Base-by-base conservation (phyloP, 2,888 invertebrate species). In the Adela reaumurella region DNA sequence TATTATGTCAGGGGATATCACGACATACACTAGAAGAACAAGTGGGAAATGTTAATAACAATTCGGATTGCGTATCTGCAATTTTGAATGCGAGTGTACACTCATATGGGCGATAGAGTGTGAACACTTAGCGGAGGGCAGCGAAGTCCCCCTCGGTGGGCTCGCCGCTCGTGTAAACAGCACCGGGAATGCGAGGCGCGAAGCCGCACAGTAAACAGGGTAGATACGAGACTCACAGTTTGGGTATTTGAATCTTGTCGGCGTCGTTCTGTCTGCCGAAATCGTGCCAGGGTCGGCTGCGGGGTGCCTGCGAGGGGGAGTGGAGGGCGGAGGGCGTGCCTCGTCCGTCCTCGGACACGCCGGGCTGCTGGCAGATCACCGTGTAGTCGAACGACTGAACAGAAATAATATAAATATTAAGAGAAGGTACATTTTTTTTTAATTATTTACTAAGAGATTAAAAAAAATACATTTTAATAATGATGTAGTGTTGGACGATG, bases 231-330 rank as follows among this genome's bases (percentile, higher is more conserved):
- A 90, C 94, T 93, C 82, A 96, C 95, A 95, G 83, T 90, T 97
- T 97, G 70, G 95, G 94, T 81, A 97, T 97, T 82, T 96, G 94
- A 67, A 97, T 93, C 83, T 95, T 95, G 74, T 95, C 95, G 50
- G 92, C 92, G 71, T 95, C 94, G 65, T 93, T 93, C 68, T 94
- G 94, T 56, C 94, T 83, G 50, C 93, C 94, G 73, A 94, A 95
- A 80, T 94, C 95, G 74, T 94, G 94, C 94, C 93, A 94, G 58
- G 93, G 93, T 62, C 92, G 80, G 58, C 91, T 92, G 65, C 92
- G 83, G 54, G 89, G 83, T 56, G 84, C 76, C 63, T 82, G 70
- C 59, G 79, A 68, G 45, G 83, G 82, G 49, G 83, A 74, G 60
- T 85, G 82, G 64, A 84, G 83, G 55, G 84, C 81, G 50, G 83